Percentiles rank a stretch among this genome's conserved stretches.
These are phyloP conservation scores for Drosophila ezoana DNA, from an alignment of 2,888 invertebrate species.

Conservation along the genomic window DNA sequence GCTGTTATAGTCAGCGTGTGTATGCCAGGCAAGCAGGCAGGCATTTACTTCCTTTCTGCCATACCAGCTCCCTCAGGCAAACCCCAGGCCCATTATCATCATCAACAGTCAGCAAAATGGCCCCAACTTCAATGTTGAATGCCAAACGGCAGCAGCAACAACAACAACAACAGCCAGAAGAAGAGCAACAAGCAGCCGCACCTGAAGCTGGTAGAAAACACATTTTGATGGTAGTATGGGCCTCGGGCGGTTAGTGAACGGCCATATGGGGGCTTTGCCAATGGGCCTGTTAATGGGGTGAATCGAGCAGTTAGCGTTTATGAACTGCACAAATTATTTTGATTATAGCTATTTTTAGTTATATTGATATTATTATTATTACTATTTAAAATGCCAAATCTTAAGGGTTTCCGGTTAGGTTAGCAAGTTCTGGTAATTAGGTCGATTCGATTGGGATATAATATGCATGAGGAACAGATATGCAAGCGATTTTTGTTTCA, in stretches of 20 bases:
- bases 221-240: conserved; percentile 15
- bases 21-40: conserved; percentile 6
- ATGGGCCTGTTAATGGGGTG: conserved; percentile 26
- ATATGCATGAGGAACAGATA: no score
- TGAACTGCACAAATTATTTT: neutral
- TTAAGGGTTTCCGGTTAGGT: no score
- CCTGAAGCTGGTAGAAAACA: conserved; percentile 65
- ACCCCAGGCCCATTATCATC: conserved; percentile 75
- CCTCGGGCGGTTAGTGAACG: conserved; percentile 7
- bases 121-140: conserved; percentile 60
- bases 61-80: conserved; percentile 31
- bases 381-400: neutral
- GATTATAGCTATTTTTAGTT: neutral
- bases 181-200: conserved; percentile 71
- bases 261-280: conserved; percentile 36
- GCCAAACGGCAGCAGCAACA: conserved; percentile 46
- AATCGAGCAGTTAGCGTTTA: conserved; percentile 32
- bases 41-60: conserved; percentile 23
- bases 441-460: no score
- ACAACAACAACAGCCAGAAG: conserved; percentile 35
- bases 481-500: no score
- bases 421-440: no score
- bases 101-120: conserved; percentile 79
- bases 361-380: neutral
- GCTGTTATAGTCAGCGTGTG: conserved; percentile 7